Evolutionary conservation across 2,113 vertebrate species (phyloP).

Genomic region (Tachuris rubrigastra): DNA sequence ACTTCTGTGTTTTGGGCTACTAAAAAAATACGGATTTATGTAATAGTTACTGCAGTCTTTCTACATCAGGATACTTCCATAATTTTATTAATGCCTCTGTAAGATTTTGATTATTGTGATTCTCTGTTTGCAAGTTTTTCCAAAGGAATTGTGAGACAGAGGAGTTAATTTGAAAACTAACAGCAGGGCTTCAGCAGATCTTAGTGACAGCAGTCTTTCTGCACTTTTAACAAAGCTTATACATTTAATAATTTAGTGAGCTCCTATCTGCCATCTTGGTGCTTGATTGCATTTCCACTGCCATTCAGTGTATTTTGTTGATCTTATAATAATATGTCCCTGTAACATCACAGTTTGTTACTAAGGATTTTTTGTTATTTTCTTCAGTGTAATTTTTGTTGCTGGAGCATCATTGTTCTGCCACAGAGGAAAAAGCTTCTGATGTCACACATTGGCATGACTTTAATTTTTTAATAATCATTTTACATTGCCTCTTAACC

Average conservation of each 20-base stretch:
- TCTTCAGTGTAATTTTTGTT: not conserved
- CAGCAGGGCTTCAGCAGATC: not conserved
- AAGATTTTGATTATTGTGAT: not conserved
- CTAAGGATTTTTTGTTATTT: not conserved
- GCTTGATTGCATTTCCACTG: not conserved
- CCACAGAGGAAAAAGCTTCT: not conserved
- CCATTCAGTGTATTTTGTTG: not conserved
- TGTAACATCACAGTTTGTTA: not conserved
- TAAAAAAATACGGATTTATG: not conserved
- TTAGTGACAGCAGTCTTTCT: not conserved
- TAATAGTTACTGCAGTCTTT: not conserved
- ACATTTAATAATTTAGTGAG: not conserved
- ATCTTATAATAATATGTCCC: not conserved
- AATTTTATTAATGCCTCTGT: not conserved
- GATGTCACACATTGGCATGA: not conserved
- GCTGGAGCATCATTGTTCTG: not conserved
- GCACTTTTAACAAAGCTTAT: not conserved
- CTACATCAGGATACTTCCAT: not conserved
- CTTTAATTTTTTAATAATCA: not conserved
- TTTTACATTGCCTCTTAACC: not conserved
- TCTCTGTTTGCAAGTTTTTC: slow-evolving; percentile 18
- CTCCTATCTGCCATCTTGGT: not conserved
- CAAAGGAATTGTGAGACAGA: not conserved
- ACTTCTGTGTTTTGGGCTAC: not conserved
- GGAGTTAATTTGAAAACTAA: not conserved